These are phyloP conservation scores for Patella ulyssiponensis DNA, from an alignment of 2,888 invertebrate genomes.

Conservation along the genomic window DNA sequence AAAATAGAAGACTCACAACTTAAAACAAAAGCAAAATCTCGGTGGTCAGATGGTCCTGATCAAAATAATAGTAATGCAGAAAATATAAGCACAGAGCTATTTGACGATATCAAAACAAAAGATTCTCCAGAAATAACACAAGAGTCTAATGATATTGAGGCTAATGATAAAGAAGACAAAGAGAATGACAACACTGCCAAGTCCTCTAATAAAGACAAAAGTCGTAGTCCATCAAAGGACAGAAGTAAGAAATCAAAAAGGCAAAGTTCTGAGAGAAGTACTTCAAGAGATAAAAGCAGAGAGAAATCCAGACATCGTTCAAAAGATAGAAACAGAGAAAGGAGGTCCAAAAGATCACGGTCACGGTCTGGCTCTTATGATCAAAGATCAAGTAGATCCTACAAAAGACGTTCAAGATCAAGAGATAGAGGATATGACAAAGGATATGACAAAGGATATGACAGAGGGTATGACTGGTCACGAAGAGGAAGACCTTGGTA, in stretches of 20 bases:
- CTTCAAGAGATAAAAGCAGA: conserved; percentile 8
- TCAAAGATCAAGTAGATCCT: not conserved
- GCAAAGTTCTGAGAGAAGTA: conserved; percentile 14
- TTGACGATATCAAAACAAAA: conserved; percentile 13
- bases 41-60: not conserved
- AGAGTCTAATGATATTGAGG: not conserved
- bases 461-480: not conserved
- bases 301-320: conserved; percentile 12
- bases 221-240: conserved; percentile 4
- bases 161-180: not conserved
- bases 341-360: not conserved
- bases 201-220: not conserved
- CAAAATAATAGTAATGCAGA: not conserved
- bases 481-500: not conserved
- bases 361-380: not conserved
- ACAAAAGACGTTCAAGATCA: conserved; percentile 2
- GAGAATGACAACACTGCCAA: not conserved
- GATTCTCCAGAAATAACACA: not conserved
- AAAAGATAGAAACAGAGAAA: conserved; percentile 10
- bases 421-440: not conserved
- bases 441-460: not conserved
- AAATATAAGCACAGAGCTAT: not conserved
- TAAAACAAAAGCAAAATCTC: not conserved
- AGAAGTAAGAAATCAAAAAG: conserved; percentile 14
- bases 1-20: conserved; percentile 10